A percentile compares a stretch with the other conserved stretches of the same genome.
Conservation (phyloP, 2,888 invertebrate genomes). For the Hirtodrosophila trivittata region DNA sequence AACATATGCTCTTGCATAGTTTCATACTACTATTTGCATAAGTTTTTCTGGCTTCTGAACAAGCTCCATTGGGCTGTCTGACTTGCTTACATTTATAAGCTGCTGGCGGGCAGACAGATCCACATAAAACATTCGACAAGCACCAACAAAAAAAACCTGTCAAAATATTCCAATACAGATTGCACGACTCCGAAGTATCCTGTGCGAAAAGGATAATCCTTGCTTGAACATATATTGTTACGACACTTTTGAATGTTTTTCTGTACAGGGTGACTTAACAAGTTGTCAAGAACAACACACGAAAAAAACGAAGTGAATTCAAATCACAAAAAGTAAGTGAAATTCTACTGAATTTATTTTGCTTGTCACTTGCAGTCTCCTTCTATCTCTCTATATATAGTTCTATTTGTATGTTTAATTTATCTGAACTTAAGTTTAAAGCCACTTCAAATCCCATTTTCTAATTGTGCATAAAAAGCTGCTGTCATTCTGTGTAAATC, state of each 20-base stretch:
- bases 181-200: neutral
- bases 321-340: too few relatives aligned
- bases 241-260: slow-evolving; percentile 11
- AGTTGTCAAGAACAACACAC: too few relatives aligned
- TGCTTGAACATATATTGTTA: too few relatives aligned
- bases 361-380: too few relatives aligned
- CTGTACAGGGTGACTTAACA: too few relatives aligned
- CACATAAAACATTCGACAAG: slow-evolving; percentile 24
- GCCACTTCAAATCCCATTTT: neutral
- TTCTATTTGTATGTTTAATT: neutral
- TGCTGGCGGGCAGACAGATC: slow-evolving; percentile 30
- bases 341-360: too few relatives aligned
- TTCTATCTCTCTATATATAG: too few relatives aligned
- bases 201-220: too few relatives aligned
- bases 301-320: too few relatives aligned
- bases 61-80: slow-evolving; percentile 16
- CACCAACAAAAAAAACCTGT: slow-evolving; percentile 15
- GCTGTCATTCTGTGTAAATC: neutral
- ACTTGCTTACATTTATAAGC: slow-evolving; percentile 56
- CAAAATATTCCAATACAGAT: neutral
- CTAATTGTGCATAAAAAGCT: slow-evolving; percentile 4
- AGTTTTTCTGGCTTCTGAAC: slow-evolving; percentile 8
- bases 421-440: neutral
- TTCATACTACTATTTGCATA: slow-evolving; percentile 35
- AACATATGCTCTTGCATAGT: neutral